Conservation (phyloP, 2,113 vertebrate species). For the Bubo scandiacus region DNA sequence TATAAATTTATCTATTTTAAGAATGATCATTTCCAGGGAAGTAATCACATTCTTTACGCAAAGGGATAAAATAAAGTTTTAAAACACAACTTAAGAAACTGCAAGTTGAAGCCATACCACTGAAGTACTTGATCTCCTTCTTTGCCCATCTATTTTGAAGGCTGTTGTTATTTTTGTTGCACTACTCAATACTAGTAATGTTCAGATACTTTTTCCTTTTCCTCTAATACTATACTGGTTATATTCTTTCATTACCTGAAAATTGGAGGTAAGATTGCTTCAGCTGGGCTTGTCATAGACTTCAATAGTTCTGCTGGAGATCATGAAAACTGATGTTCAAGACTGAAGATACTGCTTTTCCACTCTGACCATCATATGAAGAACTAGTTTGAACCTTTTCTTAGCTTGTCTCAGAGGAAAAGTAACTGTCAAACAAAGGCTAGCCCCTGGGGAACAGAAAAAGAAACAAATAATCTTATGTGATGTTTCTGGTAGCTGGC, state of each 20-base stretch:
- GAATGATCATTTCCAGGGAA: background rate
- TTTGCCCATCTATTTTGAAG: background rate
- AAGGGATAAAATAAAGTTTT: background rate
- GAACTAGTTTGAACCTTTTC: background rate
- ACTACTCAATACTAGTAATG: background rate
- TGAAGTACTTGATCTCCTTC: background rate
- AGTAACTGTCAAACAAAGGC: background rate
- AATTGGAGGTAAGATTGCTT: background rate
- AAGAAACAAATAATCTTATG: background rate
- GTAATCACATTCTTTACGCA: accelerated
- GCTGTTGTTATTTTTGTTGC: background rate
- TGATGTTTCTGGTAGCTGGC: background rate
- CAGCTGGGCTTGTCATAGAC: background rate
- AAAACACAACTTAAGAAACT: background rate
- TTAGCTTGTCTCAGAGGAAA: background rate
- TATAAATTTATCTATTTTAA: background rate
- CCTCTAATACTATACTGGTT: background rate
- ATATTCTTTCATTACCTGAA: background rate
- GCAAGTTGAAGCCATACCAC: background rate
- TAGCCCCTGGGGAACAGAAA: background rate
- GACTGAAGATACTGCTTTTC: background rate
- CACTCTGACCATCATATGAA: background rate
- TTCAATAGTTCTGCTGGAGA: background rate
- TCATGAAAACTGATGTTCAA: background rate
- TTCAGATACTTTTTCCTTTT: background rate